Evolutionary conservation across 2,888 invertebrate species (phyloP), one percentile per base, ranked within the genome.

Genomic region (Aphrophora alni): DNA sequence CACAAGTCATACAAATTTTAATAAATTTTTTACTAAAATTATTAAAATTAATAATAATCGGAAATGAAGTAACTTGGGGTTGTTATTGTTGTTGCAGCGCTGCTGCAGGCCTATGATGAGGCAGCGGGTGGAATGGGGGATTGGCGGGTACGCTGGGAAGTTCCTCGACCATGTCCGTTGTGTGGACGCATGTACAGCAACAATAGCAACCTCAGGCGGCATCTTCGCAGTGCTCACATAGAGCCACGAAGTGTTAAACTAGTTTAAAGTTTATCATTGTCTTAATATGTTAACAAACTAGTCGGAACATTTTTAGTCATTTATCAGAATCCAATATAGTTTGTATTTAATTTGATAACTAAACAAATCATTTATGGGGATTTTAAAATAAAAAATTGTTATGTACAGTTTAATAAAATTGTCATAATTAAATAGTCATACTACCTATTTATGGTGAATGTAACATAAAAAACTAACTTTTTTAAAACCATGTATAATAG

Each of bases 191-290:
- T 71, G 71, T 71, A 71, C 17, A 71, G 71, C n/a, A 71, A 71
- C 71, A 71, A 71, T 71, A 71, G 71, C 71, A 71, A 71, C 71
- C 71, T 71, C 71, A 71, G 71, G 28, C 14, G 71, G 3, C 71
- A 71, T 12, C 71, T 71, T 26, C 71, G 71, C 71, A 28, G 17
- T 71, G 27, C 71, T 71, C 71, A 71, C n/a, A 28, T 71, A 14
- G 26, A 28, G n/a, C 27, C 71, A n/a, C n/a, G 17, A 7, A 7
- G 2, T 44, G 17, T 44, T 44, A 44, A 44, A 44, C 8, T 2
- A 44, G 5, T 44, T 44, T 14, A 14, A 44, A 44, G 5, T 44
- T 33, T 33, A 33, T 10, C 33, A 33, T 33, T 33, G 33, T 7
- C 5, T 33, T 10, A 33, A 33, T 44, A 14, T 44, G 44, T 44